These are phyloP conservation scores for Hiodon alosoides DNA, from an alignment of 2,113 vertebrate species.

Conservation along the genomic window DNA sequence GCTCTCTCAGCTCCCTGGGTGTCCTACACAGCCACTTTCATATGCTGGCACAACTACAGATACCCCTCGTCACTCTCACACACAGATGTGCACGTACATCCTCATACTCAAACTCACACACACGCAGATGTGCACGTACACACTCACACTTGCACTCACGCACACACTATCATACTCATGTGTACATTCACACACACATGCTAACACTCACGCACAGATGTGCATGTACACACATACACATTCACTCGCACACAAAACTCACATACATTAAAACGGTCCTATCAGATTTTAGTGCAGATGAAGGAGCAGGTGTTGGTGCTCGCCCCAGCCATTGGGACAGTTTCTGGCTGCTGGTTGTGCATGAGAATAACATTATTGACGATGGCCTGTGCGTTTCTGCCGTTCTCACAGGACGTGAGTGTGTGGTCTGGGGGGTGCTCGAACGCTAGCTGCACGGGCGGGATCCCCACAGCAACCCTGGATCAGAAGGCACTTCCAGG, in stretches of 20 bases:
- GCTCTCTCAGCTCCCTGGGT: slow-evolving; percentile 54
- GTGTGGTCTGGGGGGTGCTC: too few relatives aligned
- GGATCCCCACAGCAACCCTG: slow-evolving; percentile 41
- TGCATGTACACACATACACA: background rate
- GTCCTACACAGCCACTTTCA: slow-evolving; percentile 51
- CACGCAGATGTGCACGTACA: slow-evolving; percentile 2
- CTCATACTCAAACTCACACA: slow-evolving; percentile 28
- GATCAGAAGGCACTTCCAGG: slow-evolving; percentile 34
- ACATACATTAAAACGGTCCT: background rate
- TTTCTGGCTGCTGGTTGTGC: too few relatives aligned
- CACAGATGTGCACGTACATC: slow-evolving; percentile 27
- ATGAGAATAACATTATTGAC: too few relatives aligned
- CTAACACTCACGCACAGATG: background rate
- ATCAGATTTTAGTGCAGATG: background rate
- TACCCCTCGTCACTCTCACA: slow-evolving; percentile 34
- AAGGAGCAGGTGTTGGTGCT: too few relatives aligned
- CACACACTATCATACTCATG: background rate
- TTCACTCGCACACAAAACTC: background rate
- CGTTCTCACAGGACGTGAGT: too few relatives aligned
- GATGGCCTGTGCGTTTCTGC: too few relatives aligned
- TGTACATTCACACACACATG: background rate
- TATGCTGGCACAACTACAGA: slow-evolving; percentile 44
- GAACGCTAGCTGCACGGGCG: slow-evolving; percentile 12
- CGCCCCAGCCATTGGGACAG: too few relatives aligned
- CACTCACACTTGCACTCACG: background rate